phyloP scores from a whole-genome alignment of 2,888 invertebrate species.

The Xestia sexstrigata region DNA sequence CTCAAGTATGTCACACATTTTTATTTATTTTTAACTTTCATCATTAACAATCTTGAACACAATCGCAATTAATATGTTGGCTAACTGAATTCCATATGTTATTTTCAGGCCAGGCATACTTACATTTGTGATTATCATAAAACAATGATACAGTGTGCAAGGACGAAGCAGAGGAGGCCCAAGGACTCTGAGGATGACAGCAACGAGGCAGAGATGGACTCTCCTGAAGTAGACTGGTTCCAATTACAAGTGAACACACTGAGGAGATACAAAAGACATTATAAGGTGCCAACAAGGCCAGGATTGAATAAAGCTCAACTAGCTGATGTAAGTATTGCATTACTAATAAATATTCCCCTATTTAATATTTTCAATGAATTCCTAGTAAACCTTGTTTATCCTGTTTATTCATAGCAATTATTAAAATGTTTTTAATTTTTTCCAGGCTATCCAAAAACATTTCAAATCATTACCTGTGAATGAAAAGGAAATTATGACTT shows the following conservation, averaged over 20 bases:
- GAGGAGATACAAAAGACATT: slow-evolving; percentile 97
- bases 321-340: slow-evolving; percentile 94
- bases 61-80: slow-evolving; percentile 26
- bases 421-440: slow-evolving; percentile 69
- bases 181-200: slow-evolving; percentile 99
- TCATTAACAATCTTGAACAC: slow-evolving; percentile 23
- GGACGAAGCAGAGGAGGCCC: slow-evolving; percentile 95
- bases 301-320: slow-evolving; percentile 98
- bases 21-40: slow-evolving; percentile 48
- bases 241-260: slow-evolving; percentile 98
- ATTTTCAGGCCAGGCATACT: slow-evolving; percentile 95
- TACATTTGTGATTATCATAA: slow-evolving; percentile 99
- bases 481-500: slow-evolving; percentile 98
- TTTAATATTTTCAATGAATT: not conserved
- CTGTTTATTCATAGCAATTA: not conserved
- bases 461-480: slow-evolving; percentile 98
- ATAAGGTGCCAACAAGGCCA: slow-evolving; percentile 97
- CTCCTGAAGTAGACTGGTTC: slow-evolving; percentile 98
- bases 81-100: slow-evolving; percentile 54
- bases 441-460: slow-evolving; percentile 97
- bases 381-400: slow-evolving; percentile 8
- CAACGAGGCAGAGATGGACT: slow-evolving; percentile 97
- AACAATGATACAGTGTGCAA: slow-evolving; percentile 98
- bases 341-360: slow-evolving; percentile 3
- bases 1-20: slow-evolving; percentile 78